Evolutionary conservation across 2,888 invertebrate genomes (phyloP), one percentile per base, ranked within the genome.

Genomic region (Pterobdella sp.): DNA sequence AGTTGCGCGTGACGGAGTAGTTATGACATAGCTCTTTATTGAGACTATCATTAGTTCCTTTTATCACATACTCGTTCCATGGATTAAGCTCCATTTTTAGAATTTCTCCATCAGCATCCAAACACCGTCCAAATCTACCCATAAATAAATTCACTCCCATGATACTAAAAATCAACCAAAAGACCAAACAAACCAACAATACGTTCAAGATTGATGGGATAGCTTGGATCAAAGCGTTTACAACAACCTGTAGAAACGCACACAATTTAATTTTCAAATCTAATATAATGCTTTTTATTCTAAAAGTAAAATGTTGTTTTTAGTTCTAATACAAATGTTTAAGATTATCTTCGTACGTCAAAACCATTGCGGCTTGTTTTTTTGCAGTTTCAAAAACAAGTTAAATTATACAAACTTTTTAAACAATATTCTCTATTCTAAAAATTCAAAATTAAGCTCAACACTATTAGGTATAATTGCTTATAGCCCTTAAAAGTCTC

Each of bases 201-300:
- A 97, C 96, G 88, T 97, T 96, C 89, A 94, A 94, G 89, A 97
- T 97, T 87, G 94, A 93, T 86, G 96, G 96, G 86, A 97, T 96
- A 84, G 96, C 96, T 88, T 95, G 95, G 81, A 97, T 93, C 86
- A 97, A 88, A 80, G 97, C 96, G 86, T 97, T 97, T 81, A 97
- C 96, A 84, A 97, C 97, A 67, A 78, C 77, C 75, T 75, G 72
- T n/a, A n/a, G n/a, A n/a, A n/a, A n/a, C n/a, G n/a, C n/a, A n/a
- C n/a, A n/a, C n/a, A n/a, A n/a, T n/a, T n/a, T n/a, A n/a, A n/a
- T n/a, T n/a, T n/a, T n/a, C n/a, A n/a, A n/a, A n/a, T n/a, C n/a
- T n/a, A n/a, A n/a, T n/a, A n/a, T n/a, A n/a, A n/a, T n/a, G n/a
- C n/a, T n/a, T n/a, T n/a, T n/a, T n/a, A n/a, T n/a, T n/a, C n/a